A percentile compares a stretch with the other conserved stretches of the same genome.
Conservation (phyloP, 2,888 invertebrate species). For the Pandemis corylana region DNA sequence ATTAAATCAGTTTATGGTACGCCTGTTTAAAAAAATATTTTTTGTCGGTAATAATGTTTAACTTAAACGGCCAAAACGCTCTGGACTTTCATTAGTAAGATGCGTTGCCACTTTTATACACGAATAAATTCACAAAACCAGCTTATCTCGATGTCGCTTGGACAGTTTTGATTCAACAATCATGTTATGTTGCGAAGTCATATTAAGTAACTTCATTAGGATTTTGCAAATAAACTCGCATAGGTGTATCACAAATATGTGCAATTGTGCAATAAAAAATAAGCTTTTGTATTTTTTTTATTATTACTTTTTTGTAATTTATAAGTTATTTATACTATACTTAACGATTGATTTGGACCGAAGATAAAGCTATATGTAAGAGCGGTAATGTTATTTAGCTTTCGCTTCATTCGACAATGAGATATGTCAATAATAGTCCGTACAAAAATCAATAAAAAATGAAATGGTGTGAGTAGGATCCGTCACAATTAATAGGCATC, state of each 20-base stretch:
- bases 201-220: constrained; percentile 2
- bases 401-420: no score
- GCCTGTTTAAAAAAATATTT: neutral
- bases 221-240: constrained; percentile 15
- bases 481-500: neutral
- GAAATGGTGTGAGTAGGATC: no score
- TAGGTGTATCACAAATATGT: constrained; percentile 18
- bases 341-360: neutral
- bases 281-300: constrained; percentile 33
- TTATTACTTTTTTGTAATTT: constrained; percentile 6
- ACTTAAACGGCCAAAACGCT: neutral
- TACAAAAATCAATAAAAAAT: no score
- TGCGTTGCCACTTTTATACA: neutral
- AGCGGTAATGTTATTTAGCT: neutral
- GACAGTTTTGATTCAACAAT: neutral
- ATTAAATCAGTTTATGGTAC: neutral
- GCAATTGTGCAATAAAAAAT: constrained; percentile 15
- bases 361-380: neutral
- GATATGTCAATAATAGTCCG: no score
- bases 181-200: constrained; percentile 4
- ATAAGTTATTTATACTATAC: neutral
- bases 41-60: neutral
- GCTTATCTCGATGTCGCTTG: neutral
- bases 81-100: neutral
- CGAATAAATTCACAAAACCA: neutral